Evolutionary conservation across 2,888 invertebrate species (phyloP), one percentile per base, ranked within the genome.

Genomic region (Pyrochroa serraticornis): DNA sequence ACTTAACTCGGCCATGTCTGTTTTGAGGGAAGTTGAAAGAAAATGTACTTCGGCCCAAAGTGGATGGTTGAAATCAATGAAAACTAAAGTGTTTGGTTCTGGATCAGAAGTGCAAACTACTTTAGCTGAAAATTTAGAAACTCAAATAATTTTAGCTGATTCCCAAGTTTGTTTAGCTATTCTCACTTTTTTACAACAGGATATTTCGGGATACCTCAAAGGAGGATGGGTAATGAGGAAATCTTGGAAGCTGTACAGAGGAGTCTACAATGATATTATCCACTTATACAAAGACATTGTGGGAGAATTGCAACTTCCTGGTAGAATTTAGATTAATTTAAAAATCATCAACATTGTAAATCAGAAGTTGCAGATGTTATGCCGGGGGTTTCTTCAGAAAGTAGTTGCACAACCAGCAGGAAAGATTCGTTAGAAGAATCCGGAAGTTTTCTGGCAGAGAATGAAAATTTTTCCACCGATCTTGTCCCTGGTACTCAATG

Each of bases 211-310:
- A 44, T 83, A 81, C 61, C 82, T 89, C 46, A 85, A 82, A 65
- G 87, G 86, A 1, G 86, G 87, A 7, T 88, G 88, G 87, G 82
- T 85, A 56, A 76, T 89, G 61, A 77, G 88, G 30, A 87, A 85
- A 73, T 87, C 88, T 0, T 89, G 88, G 87, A 86, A 87, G 71
- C 82, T 87, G 51, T 89, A 89, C 71, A 86, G 87, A 65, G 83
- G 83, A 65, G 81, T 85, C 1, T 86, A 87, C 22, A 22, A 22
- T 5, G 22, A 22, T 22, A 22, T 22, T 5, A 2, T 22, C 22
- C 22, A 22, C 22, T 22, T 22, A 22, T 22, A 22, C 71, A 80
- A 79, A 43, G 84, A 87, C 66, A 82, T 87, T 63, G 75, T 81
- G 12, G 75, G 79, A 10, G 35, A 39, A 34, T 31, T 10, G 12